Conservation (phyloP, 2,888 invertebrate genomes). For the Melolontha melolontha region DNA sequence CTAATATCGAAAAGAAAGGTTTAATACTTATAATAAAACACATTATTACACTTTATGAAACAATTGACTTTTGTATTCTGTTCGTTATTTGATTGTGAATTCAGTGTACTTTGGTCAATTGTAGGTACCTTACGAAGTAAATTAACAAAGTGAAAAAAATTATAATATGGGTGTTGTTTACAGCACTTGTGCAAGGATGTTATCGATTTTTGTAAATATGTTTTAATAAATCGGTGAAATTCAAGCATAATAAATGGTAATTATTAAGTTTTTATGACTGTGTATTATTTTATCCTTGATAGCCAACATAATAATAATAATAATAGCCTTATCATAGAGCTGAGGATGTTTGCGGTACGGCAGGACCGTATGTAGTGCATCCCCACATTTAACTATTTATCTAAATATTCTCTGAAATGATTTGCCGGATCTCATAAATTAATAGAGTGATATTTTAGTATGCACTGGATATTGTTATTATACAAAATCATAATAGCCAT, state of each 20-base stretch:
- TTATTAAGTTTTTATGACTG: constrained; percentile 48
- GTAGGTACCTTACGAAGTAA: constrained; percentile 38
- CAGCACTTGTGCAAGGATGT: constrained; percentile 42
- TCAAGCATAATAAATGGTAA: constrained; percentile 50
- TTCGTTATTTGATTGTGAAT: constrained; percentile 34
- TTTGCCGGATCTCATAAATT: too few species aligned
- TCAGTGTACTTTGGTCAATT: constrained; percentile 43
- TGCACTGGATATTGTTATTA: too few species aligned
- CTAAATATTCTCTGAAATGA: too few species aligned
- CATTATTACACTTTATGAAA: constrained; percentile 12
- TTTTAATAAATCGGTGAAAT: constrained; percentile 43
- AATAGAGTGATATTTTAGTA: too few species aligned
- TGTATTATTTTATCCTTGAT: constrained; percentile 21
- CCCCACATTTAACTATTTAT: too few species aligned
- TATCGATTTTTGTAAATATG: constrained; percentile 45
- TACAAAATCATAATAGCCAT: too few species aligned
- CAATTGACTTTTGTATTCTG: constrained; percentile 42
- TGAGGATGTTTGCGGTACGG: too few species aligned
- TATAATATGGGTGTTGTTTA: constrained; percentile 38
- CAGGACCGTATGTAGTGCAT: too few species aligned
- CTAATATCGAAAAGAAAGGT: constrained; percentile 3
- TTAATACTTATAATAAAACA: constrained; percentile 17
- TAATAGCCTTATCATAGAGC: too few species aligned
- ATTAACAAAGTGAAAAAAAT: constrained; percentile 26
- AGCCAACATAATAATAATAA: too few species aligned